These are phyloP conservation scores for Microplitis demolitor DNA, from an alignment of 1,140 invertebrate species.

Conservation along the genomic window DNA sequence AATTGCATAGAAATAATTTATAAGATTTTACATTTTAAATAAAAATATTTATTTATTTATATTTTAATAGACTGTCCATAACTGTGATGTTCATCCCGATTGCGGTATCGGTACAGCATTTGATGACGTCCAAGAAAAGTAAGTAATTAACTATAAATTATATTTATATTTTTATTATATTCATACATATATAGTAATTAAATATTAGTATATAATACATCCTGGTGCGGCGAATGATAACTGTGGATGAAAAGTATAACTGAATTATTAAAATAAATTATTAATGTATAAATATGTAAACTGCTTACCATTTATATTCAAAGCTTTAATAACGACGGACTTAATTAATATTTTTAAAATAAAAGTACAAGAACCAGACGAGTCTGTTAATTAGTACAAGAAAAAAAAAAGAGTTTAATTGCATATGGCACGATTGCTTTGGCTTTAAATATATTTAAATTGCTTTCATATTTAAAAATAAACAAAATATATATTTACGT, in stretches of 20 bases:
- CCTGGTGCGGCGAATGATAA: too few species aligned
- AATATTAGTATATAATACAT: neutral
- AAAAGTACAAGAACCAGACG: constrained; percentile 13
- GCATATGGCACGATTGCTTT: constrained; percentile 17
- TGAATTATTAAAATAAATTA: neutral
- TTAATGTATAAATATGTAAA: neutral
- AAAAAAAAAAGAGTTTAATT: neutral
- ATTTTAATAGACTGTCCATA: constrained; percentile 60
- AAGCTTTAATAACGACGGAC: neutral
- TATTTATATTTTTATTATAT: neutral
- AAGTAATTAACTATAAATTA: constrained; percentile 51
- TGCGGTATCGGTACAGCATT: constrained; percentile 65
- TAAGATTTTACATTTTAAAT: constrained; percentile 4
- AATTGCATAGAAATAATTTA: neutral
- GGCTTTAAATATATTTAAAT: neutral
- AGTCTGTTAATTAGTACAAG: constrained; percentile 7
- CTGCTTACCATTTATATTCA: neutral
- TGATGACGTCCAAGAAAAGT: constrained; percentile 67
- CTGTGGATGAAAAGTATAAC: neutral
- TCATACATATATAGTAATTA: neutral
- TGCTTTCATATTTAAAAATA: neutral
- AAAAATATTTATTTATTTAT: neutral
- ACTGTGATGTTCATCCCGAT: constrained; percentile 65
- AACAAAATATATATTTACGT: neutral
- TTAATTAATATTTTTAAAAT: neutral